Evolutionary conservation across 2,113 vertebrate species (phyloP), one percentile per base, ranked within the genome.

Genomic region (Opisthocomus hoazin): DNA sequence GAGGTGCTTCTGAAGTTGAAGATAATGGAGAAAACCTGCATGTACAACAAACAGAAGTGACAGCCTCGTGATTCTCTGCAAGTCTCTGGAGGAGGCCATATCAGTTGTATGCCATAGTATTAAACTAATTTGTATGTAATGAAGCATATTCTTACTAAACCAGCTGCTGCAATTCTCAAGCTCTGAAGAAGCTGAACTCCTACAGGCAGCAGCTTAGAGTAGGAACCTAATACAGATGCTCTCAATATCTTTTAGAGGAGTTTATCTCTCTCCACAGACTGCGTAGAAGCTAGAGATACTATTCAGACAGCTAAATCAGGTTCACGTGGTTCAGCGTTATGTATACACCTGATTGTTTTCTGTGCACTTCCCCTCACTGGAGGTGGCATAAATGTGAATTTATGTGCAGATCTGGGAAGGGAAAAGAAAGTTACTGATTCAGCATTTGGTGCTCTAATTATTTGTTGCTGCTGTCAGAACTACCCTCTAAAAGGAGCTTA

Each of bases 381-480:
- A 68, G 36, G 30, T 84, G 36, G 60, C 45, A 34, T 58, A 80
- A 73, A 39, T 5, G 6, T 70, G 76, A 93, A 84, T 89, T 84
- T 61, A 60, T 69, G 29, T 54, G 64, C 29, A 81, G 30, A 64
- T 71, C 21, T 58, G 27, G 22, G 21, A 92, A 83, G 34, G 74
- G 46, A 81, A 69, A 90, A 84, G 24, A 32, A 85, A 83, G 26
- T 37, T 86, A 75, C 45, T 53, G 66, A 64, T 66, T 97, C 93
- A 94, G 51, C 57, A 51, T 84, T 93, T 77, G 18, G 18, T 36
- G 29, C 29, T 69, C 51, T 82, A 87, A 89, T 93, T 84, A 85
- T 77, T 96, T 50, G 11, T 91, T 76, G n/a, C 39, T 93, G 58
- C 68, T 90, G n/a, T 92, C 85, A 90, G 64, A 94, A 71, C 43